Evolutionary conservation across 2,113 vertebrate species (phyloP).

Genomic region (Chloebia gouldiae): DNA sequence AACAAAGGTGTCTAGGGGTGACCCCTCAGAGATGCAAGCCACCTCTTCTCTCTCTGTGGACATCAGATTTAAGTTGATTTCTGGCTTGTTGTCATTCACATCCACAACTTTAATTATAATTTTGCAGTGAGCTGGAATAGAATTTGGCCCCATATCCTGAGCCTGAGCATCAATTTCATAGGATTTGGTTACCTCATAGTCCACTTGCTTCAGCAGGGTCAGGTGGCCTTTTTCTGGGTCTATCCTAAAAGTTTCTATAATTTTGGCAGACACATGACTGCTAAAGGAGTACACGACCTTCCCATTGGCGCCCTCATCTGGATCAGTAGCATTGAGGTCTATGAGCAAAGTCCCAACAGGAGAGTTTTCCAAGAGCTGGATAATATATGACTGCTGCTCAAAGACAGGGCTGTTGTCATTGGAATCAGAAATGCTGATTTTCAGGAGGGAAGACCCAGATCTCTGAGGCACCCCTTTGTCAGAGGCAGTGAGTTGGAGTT

Average conservation of each 20-base stretch:
- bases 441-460: slow-evolving; percentile 90
- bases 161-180: slow-evolving; percentile 96
- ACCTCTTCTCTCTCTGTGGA: slow-evolving; percentile 90
- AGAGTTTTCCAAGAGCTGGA: slow-evolving; percentile 86
- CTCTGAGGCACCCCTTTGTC: slow-evolving; percentile 89
- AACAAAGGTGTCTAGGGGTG: slow-evolving; percentile 89
- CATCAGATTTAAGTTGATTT: slow-evolving; percentile 96
- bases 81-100: slow-evolving; percentile 96
- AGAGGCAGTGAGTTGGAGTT: slow-evolving; percentile 89
- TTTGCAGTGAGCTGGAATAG: slow-evolving; percentile 95
- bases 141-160: slow-evolving; percentile 95
- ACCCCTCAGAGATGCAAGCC: slow-evolving; percentile 91
- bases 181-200: slow-evolving; percentile 87
- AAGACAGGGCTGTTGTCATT: slow-evolving; percentile 97
- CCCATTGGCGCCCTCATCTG: slow-evolving; percentile 96
- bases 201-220: slow-evolving; percentile 90
- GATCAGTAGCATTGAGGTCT: slow-evolving; percentile 95
- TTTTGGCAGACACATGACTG: slow-evolving; percentile 90
- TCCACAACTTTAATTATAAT: slow-evolving; percentile 94
- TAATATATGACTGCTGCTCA: slow-evolving; percentile 84
- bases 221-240: slow-evolving; percentile 89
- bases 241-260: slow-evolving; percentile 90
- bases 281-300: slow-evolving; percentile 94
- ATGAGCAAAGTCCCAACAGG: slow-evolving; percentile 86
- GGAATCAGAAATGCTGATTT: slow-evolving; percentile 93